phyloP scores from a whole-genome alignment of 30 jellyfish, hydroid and myxozoan species.

The Rhopilema esculentum region DNA sequence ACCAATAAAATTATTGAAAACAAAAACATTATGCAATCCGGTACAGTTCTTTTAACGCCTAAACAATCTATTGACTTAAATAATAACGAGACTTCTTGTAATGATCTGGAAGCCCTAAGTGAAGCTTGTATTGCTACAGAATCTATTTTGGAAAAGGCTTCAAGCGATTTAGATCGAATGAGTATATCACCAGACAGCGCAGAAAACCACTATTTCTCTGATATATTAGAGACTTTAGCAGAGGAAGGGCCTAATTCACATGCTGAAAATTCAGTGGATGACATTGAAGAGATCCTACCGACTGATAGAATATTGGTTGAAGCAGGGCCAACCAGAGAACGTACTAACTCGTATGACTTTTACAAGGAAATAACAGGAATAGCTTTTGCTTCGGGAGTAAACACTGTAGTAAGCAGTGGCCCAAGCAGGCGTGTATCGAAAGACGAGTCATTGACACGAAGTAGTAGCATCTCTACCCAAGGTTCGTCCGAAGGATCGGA shows the following conservation, averaged over 20 bases:
- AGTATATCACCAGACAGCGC: neutral
- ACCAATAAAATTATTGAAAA: neutral
- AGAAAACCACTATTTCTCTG: neutral
- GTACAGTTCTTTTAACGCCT: neutral
- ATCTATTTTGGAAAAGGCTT: neutral
- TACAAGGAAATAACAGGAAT: conserved; percentile 36
- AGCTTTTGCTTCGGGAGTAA: conserved; percentile 50
- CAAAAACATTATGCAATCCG: neutral
- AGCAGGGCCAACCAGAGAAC: no score
- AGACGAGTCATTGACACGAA: conserved; percentile 3
- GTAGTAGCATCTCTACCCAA: conserved; percentile 58
- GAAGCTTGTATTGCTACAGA: neutral
- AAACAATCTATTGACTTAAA: neutral
- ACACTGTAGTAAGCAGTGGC: conserved; percentile 10
- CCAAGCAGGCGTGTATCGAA: conserved; percentile 45
- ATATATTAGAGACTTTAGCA: neutral
- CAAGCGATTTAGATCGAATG: neutral
- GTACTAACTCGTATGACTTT: no score
- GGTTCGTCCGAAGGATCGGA: conserved; percentile 65
- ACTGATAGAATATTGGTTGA: no score
- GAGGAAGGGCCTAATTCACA: neutral
- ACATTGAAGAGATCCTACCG: neutral
- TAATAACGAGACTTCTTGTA: neutral
- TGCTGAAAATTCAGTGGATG: neutral
- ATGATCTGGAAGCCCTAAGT: neutral